Conservation (phyloP, 2,113 vertebrate species). For the Charina bottae region DNA sequence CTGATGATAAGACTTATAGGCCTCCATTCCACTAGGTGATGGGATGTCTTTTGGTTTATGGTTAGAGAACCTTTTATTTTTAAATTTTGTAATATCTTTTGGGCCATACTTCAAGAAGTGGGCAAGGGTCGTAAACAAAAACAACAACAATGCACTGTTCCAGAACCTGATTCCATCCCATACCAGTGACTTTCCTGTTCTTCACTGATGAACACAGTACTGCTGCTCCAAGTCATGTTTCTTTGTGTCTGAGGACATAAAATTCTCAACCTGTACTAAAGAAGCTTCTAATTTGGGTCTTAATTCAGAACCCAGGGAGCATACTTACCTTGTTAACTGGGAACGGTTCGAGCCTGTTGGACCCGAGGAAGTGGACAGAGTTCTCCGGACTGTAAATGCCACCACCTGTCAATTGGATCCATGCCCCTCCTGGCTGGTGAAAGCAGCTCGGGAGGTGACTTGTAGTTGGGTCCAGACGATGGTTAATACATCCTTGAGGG, state of each 20-base stretch:
- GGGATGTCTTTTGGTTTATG: neutral
- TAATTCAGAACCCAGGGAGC: no score
- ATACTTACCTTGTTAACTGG: no score
- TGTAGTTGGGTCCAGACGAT: no score
- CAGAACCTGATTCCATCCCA: neutral
- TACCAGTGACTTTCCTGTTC: neutral
- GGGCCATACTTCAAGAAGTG: neutral
- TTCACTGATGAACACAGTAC: neutral
- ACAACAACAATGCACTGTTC: neutral
- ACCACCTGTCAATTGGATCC: no score
- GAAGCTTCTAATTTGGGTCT: neutral
- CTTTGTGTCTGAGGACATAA: neutral
- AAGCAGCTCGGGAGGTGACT: no score
- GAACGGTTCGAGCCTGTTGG: no score
- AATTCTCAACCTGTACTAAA: neutral
- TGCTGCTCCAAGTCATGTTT: neutral
- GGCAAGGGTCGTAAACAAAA: neutral
- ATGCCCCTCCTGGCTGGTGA: no score
- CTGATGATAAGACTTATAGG: neutral
- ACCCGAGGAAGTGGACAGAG: no score
- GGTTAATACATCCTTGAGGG: no score
- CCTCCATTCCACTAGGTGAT: neutral
- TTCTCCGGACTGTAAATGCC: no score
- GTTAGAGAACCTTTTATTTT: neutral
- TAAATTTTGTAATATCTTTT: neutral